Conservation (phyloP, 2,888 invertebrate genomes). For the Drosophila kuntzei region DNA sequence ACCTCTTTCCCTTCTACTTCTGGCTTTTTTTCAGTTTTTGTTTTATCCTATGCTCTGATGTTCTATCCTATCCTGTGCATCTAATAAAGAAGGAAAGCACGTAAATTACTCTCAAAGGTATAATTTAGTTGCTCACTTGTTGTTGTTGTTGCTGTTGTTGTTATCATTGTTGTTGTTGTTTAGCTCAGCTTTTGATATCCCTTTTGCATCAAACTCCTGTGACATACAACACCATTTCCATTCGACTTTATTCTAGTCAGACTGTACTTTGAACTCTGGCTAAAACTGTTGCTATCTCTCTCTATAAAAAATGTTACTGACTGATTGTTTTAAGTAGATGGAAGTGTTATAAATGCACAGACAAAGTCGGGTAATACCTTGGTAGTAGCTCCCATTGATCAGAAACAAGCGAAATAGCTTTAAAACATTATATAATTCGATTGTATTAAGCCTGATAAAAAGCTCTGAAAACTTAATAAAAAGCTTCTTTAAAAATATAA, state of each 20-base stretch:
- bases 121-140: constrained; percentile 77
- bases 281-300: neutral
- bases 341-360: neutral
- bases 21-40: constrained; percentile 6
- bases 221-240: constrained; percentile 52
- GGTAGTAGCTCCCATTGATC: neutral
- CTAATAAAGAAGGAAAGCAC: constrained; percentile 78
- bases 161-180: constrained; percentile 16
- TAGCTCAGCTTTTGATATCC: constrained; percentile 51
- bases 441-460: too few relatives aligned
- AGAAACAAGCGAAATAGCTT: neutral
- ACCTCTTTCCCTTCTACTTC: constrained; percentile 27
- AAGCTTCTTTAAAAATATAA: too few relatives aligned
- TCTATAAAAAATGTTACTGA: neutral
- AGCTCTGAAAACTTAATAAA: too few relatives aligned
- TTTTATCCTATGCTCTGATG: constrained; percentile 28
- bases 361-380: neutral
- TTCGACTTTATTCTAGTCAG: constrained; percentile 14
- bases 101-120: constrained; percentile 83
- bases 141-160: constrained; percentile 31
- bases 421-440: neutral
- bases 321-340: constrained; percentile 6
- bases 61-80: constrained; percentile 44
- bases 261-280: constrained; percentile 24
- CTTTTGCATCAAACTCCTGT: constrained; percentile 55